Conservation (phyloP, 2,888 invertebrate genomes). For the Erynnis tages region DNA sequence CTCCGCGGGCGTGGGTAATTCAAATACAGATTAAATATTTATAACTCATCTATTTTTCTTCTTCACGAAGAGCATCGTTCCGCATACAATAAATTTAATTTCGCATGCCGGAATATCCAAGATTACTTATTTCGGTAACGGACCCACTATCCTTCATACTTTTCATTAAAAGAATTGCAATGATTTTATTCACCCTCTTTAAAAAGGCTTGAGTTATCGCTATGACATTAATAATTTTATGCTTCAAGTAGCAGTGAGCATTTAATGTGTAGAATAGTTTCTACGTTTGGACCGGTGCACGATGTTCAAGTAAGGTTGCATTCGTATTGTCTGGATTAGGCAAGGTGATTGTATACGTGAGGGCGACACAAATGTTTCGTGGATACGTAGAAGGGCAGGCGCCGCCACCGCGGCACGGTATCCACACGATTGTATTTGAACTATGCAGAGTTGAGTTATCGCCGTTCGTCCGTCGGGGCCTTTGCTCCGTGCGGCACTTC, state of each 20-base stretch:
- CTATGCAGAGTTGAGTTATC: constrained; percentile 74
- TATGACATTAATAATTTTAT: not conserved
- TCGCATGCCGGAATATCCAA: constrained; percentile 27
- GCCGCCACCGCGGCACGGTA: constrained; percentile 54
- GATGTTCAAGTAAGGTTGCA: constrained; percentile 23
- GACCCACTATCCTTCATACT: too few relatives aligned
- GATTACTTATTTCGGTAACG: not conserved
- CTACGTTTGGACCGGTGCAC: constrained; percentile 18
- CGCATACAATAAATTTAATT: constrained; percentile 43
- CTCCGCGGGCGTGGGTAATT: constrained; percentile 51
- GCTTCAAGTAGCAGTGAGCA: not conserved
- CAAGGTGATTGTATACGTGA: constrained; percentile 27
- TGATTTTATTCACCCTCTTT: too few relatives aligned
- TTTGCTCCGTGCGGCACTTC: constrained; percentile 65
- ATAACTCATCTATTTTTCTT: constrained; percentile 50
- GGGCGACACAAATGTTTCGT: constrained; percentile 27
- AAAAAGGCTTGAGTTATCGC: too few relatives aligned
- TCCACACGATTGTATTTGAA: constrained; percentile 70
- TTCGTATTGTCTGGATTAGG: constrained; percentile 28
- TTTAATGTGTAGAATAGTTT: constrained; percentile 12
- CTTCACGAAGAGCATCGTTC: constrained; percentile 42
- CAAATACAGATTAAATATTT: constrained; percentile 62
- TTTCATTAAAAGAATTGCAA: too few relatives aligned
- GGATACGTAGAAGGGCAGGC: constrained; percentile 48
- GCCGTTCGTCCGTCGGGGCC: constrained; percentile 65